Evolutionary conservation across 2,113 vertebrate species (phyloP).

Genomic region (Charina bottae): DNA sequence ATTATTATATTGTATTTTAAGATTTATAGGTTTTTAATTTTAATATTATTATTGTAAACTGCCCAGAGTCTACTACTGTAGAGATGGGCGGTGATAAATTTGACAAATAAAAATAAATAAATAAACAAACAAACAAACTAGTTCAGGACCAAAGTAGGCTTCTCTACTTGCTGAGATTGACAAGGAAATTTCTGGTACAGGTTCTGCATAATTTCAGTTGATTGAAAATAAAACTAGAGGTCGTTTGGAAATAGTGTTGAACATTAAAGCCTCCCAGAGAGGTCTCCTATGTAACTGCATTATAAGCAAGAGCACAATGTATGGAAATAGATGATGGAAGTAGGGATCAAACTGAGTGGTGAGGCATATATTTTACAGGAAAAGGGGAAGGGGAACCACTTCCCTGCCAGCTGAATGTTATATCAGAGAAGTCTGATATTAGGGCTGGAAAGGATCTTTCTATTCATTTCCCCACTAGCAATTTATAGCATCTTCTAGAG

Average conservation of each 20-base stretch:
- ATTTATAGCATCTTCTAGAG: background rate
- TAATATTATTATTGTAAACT: too few species aligned
- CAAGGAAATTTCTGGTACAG: background rate
- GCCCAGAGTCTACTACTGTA: too few species aligned
- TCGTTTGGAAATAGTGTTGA: background rate
- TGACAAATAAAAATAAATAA: too few species aligned
- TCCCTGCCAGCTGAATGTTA: background rate
- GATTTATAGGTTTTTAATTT: too few species aligned
- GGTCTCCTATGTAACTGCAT: background rate
- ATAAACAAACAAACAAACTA: too few species aligned
- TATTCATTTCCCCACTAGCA: background rate
- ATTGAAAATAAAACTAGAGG: background rate
- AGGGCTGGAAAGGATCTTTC: background rate
- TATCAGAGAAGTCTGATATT: background rate
- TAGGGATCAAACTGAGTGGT: background rate
- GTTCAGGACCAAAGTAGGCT: background rate
- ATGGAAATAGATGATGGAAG: background rate
- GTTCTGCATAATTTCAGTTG: background rate
- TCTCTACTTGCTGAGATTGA: background rate
- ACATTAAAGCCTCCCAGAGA: background rate
- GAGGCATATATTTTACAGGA: background rate
- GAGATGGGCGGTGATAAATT: too few species aligned
- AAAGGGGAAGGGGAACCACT: background rate
- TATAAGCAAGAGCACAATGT: background rate
- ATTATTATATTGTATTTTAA: too few species aligned